Evolutionary conservation across 2,113 vertebrate genomes (phyloP).

Genomic region (Prunella fulvescens): DNA sequence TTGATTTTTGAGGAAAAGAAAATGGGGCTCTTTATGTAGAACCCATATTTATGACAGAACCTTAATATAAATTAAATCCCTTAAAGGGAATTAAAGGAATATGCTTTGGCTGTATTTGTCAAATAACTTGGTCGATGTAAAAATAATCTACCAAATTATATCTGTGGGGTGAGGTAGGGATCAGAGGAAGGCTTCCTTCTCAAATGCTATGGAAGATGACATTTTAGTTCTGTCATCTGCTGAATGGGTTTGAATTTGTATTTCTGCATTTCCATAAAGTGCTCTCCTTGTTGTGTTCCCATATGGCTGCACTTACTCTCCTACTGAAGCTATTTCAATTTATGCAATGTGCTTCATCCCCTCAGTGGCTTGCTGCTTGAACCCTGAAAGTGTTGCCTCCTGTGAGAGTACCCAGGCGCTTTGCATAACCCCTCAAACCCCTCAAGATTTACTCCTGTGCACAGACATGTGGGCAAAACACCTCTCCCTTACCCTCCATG

Average conservation of each 20-base stretch:
- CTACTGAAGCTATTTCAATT: neutral
- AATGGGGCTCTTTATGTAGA: neutral
- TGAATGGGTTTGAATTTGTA: neutral
- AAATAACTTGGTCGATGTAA: neutral
- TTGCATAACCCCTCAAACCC: neutral
- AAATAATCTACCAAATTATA: neutral
- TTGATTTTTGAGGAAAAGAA: neutral
- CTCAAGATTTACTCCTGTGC: neutral
- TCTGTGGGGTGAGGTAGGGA: neutral
- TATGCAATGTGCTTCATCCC: neutral
- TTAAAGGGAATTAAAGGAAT: neutral
- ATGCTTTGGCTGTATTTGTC: neutral
- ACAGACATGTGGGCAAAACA: neutral
- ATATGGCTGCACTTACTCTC: neutral
- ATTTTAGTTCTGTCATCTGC: neutral
- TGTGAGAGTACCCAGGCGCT: rapidly evolving
- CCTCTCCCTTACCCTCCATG: neutral
- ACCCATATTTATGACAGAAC: neutral
- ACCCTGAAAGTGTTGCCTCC: neutral
- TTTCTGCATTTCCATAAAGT: neutral
- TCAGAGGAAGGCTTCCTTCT: neutral
- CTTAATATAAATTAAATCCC: neutral
- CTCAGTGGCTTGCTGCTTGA: neutral
- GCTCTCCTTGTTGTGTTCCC: neutral
- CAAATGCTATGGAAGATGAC: neutral